Conservation (phyloP, 2,113 vertebrate genomes). For the Numida meleagris region DNA sequence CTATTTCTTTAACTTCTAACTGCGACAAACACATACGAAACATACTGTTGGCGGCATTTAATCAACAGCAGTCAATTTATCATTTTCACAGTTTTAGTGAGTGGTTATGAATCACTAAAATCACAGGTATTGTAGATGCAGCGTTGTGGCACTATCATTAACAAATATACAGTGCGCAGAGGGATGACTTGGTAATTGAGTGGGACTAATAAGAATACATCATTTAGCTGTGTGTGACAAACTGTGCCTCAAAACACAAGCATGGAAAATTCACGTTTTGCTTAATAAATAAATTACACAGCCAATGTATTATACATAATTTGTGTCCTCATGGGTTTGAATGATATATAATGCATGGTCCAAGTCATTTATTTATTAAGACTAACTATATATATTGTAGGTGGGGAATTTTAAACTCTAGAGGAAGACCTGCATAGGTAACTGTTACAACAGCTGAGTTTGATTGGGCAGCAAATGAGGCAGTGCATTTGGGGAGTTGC, state of each 20-base stretch:
- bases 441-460: constrained; percentile 43
- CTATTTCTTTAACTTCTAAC: constrained; percentile 82
- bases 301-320: constrained; percentile 93
- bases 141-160: constrained; percentile 81
- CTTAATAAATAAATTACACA: constrained; percentile 98
- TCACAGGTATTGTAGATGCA: constrained; percentile 84
- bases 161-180: constrained; percentile 82
- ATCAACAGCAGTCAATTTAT: constrained; percentile 85
- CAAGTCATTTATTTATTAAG: constrained; percentile 96
- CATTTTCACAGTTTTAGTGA: constrained; percentile 84
- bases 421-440: constrained; percentile 66
- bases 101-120: constrained; percentile 86
- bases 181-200: constrained; percentile 88
- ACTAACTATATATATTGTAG: constrained; percentile 86
- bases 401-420: constrained; percentile 74
- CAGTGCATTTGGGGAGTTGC: constrained; percentile 58
- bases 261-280: constrained; percentile 93
- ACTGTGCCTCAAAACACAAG: constrained; percentile 82
- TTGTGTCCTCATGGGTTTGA: constrained; percentile 91
- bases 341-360: constrained; percentile 94
- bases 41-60: constrained; percentile 83
- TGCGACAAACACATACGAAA: constrained; percentile 72
- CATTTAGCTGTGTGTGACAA: constrained; percentile 86
- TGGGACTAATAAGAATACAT: constrained; percentile 90
- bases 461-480: constrained; percentile 68